These are phyloP conservation scores for Calycopis cecrops DNA, from an alignment of 1,140 invertebrate species.

Conservation along the genomic window DNA sequence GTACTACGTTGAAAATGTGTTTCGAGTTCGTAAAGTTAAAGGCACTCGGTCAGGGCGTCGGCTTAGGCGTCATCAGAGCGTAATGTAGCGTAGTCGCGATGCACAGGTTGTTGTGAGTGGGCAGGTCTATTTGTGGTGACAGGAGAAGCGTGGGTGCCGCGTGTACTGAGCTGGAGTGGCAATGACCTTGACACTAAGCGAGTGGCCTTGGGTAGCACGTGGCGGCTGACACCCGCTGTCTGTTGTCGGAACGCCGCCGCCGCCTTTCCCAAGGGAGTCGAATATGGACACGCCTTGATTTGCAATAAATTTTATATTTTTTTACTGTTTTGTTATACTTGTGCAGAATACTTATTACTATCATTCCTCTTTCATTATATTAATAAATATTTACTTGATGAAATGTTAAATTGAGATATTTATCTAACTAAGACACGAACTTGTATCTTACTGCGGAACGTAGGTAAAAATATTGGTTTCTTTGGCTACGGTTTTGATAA, in stretches of 20 bases:
- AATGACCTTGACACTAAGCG: constrained; percentile 75
- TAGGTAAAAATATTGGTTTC: too few relatives aligned
- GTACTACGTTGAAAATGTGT: constrained; percentile 4
- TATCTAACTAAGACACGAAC: too few relatives aligned
- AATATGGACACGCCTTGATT: constrained; percentile 55
- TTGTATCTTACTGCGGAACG: too few relatives aligned
- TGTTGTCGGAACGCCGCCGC: constrained; percentile 73
- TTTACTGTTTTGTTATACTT: background rate
- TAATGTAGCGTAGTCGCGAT: constrained; percentile 43
- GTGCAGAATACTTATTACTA: too few relatives aligned
- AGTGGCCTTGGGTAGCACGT: constrained; percentile 74
- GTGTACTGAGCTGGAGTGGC: constrained; percentile 70
- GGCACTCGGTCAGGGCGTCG: constrained; percentile 17
- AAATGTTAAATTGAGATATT: too few relatives aligned
- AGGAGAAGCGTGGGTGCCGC: constrained; percentile 71
- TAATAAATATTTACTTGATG: too few relatives aligned
- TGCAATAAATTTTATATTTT: constrained; percentile 1
- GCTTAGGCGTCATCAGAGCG: constrained; percentile 17
- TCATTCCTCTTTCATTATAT: too few relatives aligned
- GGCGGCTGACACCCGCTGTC: constrained; percentile 74
- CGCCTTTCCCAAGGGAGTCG: constrained; percentile 70
- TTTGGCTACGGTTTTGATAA: too few relatives aligned
- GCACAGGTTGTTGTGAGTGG: constrained; percentile 55
- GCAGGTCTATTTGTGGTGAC: constrained; percentile 72
- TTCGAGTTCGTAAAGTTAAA: background rate